Evolutionary conservation across 2,888 invertebrate genomes (phyloP).

Genomic region (Ormyrus labotus): DNA sequence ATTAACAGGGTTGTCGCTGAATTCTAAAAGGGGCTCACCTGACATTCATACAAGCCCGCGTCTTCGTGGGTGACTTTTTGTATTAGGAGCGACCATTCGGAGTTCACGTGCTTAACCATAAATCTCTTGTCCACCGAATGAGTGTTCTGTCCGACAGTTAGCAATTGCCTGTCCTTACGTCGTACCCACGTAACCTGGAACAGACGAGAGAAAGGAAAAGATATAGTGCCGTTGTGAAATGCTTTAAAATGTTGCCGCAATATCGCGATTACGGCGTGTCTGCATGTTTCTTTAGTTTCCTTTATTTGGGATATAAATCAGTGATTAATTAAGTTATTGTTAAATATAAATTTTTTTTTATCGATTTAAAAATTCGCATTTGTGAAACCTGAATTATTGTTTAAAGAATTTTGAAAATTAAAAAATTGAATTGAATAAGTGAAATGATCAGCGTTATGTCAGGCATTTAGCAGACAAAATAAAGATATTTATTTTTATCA

Average conservation of each 20-base stretch:
- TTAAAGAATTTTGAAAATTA: too few relatives aligned
- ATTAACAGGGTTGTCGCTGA: too few relatives aligned
- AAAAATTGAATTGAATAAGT: too few relatives aligned
- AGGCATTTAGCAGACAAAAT: too few relatives aligned
- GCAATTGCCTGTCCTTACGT: constrained; percentile 70
- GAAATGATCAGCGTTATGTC: too few relatives aligned
- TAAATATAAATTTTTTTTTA: too few relatives aligned
- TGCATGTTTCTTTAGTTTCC: too few relatives aligned
- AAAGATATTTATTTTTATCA: too few relatives aligned
- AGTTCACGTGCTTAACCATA: constrained; percentile 69
- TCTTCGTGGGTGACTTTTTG: constrained; percentile 69
- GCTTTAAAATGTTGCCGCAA: constrained; percentile 1
- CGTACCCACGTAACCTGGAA: constrained; percentile 73
- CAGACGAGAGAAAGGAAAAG: constrained; percentile 12
- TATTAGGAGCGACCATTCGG: constrained; percentile 73
- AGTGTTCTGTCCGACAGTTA: constrained; percentile 73
- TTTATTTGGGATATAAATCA: too few relatives aligned
- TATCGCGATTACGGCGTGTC: constrained; percentile 17
- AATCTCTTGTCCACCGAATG: constrained; percentile 73
- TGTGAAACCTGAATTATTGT: too few relatives aligned
- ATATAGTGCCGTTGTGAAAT: not conserved
- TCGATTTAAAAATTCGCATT: too few relatives aligned
- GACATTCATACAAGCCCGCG: constrained; percentile 72
- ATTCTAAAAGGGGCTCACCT: constrained; percentile 62
- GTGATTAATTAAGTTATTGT: too few relatives aligned